Conservation (phyloP, 2,797 vertebrate genomes). For the Manis pentadactyla region DNA sequence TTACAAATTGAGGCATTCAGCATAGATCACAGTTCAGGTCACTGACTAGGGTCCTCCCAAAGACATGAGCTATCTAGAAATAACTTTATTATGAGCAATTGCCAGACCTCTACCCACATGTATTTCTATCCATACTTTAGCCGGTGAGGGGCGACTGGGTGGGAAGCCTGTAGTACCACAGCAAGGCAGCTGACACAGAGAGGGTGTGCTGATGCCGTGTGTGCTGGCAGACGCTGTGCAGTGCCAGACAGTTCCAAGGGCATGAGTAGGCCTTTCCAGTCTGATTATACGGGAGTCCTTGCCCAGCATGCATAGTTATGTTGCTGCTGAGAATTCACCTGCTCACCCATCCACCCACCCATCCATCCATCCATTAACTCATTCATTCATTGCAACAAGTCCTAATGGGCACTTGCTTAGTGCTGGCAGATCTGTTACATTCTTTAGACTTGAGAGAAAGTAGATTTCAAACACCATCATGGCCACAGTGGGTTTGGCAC, state of each 20-base stretch:
- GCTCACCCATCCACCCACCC: slow-evolving; percentile 59
- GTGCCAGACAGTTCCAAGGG: slow-evolving; percentile 40
- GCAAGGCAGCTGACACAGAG: neutral
- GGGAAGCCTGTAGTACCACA: neutral
- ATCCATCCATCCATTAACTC: slow-evolving; percentile 44
- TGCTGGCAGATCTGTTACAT: neutral
- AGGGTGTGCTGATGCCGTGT: neutral
- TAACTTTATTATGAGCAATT: neutral
- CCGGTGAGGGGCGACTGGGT: neutral
- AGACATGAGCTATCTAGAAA: slow-evolving; percentile 35
- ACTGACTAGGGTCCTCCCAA: neutral
- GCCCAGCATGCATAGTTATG: slow-evolving; percentile 66
- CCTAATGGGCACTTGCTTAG: neutral
- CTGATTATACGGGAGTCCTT: slow-evolving; percentile 61
- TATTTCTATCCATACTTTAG: neutral
- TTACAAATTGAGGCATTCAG: neutral
- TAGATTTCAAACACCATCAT: neutral
- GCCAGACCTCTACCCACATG: slow-evolving; percentile 13
- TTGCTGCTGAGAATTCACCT: slow-evolving; percentile 68
- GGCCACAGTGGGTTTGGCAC: neutral
- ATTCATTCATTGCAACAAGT: slow-evolving; percentile 63
- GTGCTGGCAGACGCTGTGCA: neutral
- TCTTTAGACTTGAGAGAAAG: slow-evolving; percentile 43
- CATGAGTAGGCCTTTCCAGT: neutral
- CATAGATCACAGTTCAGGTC: neutral